Base-by-base conservation (phyloP, 2,888 invertebrate genomes). In the Hirudinaria manillensis region DNA sequence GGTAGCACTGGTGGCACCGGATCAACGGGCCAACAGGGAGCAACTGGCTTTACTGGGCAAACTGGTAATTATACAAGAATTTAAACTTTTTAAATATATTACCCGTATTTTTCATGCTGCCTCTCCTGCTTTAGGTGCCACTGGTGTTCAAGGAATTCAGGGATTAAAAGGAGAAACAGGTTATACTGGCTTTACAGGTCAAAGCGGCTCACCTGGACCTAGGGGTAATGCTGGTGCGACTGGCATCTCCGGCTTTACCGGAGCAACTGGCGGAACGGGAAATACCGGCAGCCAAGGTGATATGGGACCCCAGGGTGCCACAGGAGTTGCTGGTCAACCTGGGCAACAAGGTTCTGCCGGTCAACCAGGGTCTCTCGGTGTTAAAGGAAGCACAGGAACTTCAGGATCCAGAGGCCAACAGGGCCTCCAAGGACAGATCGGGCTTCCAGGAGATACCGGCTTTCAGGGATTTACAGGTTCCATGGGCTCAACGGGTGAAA, bases 1-100 rank as follows among this genome's bases (percentile, higher is more conserved):
- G 77, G 77, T 16, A 29, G 75, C n/a, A 38, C 45, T 13, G 78
- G 78, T 36, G 78, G 78, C 3, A 70, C 68, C 2, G 82, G 82
- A 6, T 16, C 32, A 24, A 29, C 24, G 32, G 73, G 73, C 61
- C 38, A 32, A 21, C 36, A 19, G 36, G 73, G 73, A 65, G 19
- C n/a, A 32, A 29, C 65, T 29, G 73, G 73, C 0, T 65, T 34
- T 4, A 45, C n/a, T 34, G 73, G 73, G 65, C 73, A 73, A 38
- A 56, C 73, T 36, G 73, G 73, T 72, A 53, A 36, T 21, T 2
- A 38, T 36, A 21, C 13, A 53, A 61, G 61, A n/a, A 68, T 24
- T n/a, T 32, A 10, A 34, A 68, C 24, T 68, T 7, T 34, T 10
- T 4, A 29, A 68, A 4, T 45, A 16, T 45, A 45, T 45, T 6